Base-by-base conservation (phyloP, 1,140 invertebrate genomes). In the Drosophila setifemur region DNA sequence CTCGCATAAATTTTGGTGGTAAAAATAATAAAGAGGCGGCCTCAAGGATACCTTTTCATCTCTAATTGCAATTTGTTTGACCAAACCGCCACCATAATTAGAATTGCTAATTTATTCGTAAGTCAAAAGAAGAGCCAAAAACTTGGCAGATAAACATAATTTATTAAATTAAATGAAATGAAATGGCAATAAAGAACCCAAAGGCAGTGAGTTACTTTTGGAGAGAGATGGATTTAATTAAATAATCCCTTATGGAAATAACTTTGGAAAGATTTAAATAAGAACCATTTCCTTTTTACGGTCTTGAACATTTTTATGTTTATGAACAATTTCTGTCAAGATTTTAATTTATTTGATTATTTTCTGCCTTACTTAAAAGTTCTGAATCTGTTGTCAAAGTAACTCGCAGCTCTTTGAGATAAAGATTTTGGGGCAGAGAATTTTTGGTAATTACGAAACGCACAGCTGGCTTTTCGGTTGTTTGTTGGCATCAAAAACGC, bases 61-160 rank as follows among this genome's bases (percentile, higher is more conserved):
- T 73, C 69, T 77, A 77, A 77, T 77, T 66, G 73, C 73, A 74
- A 75, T 72, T 77, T 72, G 53, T 54, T 35, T 44, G 39, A 33
- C 25, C 49, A 25, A 43, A 43, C 48, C 39, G 58, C 12, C 25
- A n/a, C 26, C 52, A 31, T 42, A 77, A 77, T 73, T 69, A 69
- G 72, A 75, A 75, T 69, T 75, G 72, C 63, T 57, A 76, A 76
- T 76, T 64, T 39, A 45, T 45, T 64, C 39, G 57, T 14, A 1
- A 11, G 42, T n/a, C 26, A 44, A 28, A 39, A 37, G 40, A 9
- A 37, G 47, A 9, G 26, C 64, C 14, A 21, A 23, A 45, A 37
- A 16, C 31, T 14, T 52, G 37, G 39, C 23, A 29, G 16, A 47
- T 37, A 14, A 58, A 28, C 23, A 55, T 40, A 49, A 49, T 49